Evolutionary conservation across 2,888 invertebrate genomes (phyloP).

Genomic region (Chrysomela aeneicollis): DNA sequence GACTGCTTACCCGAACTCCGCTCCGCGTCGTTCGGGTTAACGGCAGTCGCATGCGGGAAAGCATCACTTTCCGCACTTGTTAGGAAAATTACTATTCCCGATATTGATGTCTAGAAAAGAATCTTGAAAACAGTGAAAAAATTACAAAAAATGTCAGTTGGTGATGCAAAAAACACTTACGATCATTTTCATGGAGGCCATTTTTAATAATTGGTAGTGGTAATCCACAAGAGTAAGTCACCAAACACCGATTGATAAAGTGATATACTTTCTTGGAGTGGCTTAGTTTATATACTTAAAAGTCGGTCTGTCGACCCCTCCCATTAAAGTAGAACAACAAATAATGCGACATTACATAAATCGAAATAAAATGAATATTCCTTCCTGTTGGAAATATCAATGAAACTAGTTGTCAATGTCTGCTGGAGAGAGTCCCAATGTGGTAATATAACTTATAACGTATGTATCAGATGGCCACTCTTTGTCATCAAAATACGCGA

Average conservation of each 20-base stretch:
- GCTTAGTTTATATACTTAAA: constrained; percentile 31
- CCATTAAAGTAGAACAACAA: background rate
- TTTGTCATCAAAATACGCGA: background rate
- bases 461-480: constrained; percentile 11
- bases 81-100: no score
- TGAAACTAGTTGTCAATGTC: constrained; percentile 10
- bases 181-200: constrained; percentile 44
- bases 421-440: constrained; percentile 41
- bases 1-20: no score
- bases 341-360: constrained; percentile 20
- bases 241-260: constrained; percentile 36
- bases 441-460: constrained; percentile 41
- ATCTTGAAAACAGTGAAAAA: no score
- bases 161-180: constrained; percentile 41
- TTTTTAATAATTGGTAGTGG: constrained; percentile 32
- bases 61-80: no score
- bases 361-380: constrained; percentile 13
- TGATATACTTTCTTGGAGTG: constrained; percentile 28
- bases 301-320: constrained; percentile 20
- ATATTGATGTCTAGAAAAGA: no score
- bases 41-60: no score
- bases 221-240: constrained; percentile 42
- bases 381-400: constrained; percentile 9
- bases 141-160: no score
- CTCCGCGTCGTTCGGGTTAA: no score